These are phyloP conservation scores for Cryptoprocta ferox DNA, from an alignment of 2,797 vertebrate species.

Conservation along the genomic window DNA sequence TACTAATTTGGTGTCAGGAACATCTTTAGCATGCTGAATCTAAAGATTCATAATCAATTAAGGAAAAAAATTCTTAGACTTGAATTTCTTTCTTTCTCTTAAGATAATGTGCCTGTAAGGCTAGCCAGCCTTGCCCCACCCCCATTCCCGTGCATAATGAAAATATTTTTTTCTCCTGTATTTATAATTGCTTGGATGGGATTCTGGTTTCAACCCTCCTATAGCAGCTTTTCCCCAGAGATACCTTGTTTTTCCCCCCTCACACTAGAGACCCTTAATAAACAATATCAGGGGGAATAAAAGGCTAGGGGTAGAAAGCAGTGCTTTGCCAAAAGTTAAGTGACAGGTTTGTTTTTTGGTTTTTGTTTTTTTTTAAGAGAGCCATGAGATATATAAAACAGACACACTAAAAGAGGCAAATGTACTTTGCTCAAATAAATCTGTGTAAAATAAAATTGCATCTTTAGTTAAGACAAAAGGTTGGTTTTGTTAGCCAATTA, in stretches of 20 bases:
- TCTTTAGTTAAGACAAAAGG: constrained; percentile 68
- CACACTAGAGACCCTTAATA: constrained; percentile 77
- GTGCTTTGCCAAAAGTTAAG: constrained; percentile 78
- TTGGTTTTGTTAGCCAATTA: constrained; percentile 64
- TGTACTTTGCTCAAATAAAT: constrained; percentile 32
- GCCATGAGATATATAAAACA: constrained; percentile 75
- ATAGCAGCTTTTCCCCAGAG: constrained; percentile 83
- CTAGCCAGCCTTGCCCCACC: constrained; percentile 11
- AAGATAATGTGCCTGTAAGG: background rate
- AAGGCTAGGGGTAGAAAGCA: constrained; percentile 61
- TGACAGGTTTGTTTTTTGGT: constrained; percentile 60
- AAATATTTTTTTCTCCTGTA: constrained; percentile 64
- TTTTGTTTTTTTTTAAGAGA: background rate
- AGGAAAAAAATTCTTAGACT: background rate
- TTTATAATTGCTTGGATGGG: constrained; percentile 81
- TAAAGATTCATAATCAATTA: constrained; percentile 7
- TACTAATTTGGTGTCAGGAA: constrained; percentile 31
- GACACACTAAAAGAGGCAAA: constrained; percentile 69
- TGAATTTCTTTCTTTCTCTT: constrained; percentile 26
- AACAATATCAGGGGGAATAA: constrained; percentile 62
- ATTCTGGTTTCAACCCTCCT: constrained; percentile 75
- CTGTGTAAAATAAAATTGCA: constrained; percentile 69
- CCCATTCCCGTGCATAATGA: constrained; percentile 60
- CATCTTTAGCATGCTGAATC: background rate
- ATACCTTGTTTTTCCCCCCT: constrained; percentile 82